These are phyloP conservation scores for Battus philenor DNA, from an alignment of 1,140 invertebrate species.

Conservation along the genomic window DNA sequence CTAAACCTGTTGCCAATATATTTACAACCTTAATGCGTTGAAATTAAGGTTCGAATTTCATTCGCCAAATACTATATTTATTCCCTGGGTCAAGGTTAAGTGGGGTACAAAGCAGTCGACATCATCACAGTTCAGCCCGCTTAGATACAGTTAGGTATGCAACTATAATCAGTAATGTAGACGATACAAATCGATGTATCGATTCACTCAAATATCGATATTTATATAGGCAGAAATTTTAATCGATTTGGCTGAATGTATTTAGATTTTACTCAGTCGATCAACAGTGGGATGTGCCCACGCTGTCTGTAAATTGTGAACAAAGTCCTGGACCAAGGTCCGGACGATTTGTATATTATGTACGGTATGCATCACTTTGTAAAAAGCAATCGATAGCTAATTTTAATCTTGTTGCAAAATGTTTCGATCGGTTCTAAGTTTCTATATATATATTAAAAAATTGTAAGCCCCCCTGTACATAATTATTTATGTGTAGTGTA, in stretches of 20 bases:
- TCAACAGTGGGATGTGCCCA: too few relatives aligned
- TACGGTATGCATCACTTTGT: slow-evolving; percentile 9
- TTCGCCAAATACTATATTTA: too few relatives aligned
- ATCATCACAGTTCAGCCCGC: too few relatives aligned
- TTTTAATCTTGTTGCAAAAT: slow-evolving; percentile 20
- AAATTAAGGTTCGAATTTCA: too few relatives aligned
- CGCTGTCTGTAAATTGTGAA: slow-evolving; percentile 9
- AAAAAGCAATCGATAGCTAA: neutral
- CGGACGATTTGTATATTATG: slow-evolving; percentile 21
- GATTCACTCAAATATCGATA: neutral
- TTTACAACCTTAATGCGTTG: too few relatives aligned
- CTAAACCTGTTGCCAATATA: too few relatives aligned
- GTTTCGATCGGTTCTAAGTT: slow-evolving; percentile 30
- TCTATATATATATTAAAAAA: slow-evolving; percentile 27
- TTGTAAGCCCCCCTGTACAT: slow-evolving; percentile 27
- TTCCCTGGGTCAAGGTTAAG: too few relatives aligned
- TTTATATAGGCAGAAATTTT: slow-evolving; percentile 2
- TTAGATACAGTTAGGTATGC: too few relatives aligned
- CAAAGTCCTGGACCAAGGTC: slow-evolving; percentile 1
- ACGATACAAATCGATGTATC: slow-evolving; percentile 3
- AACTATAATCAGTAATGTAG: neutral
- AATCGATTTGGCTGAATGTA: neutral
- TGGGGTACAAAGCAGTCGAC: too few relatives aligned
- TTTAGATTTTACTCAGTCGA: too few relatives aligned
- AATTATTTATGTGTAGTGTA: slow-evolving; percentile 34